A percentile compares a stretch with the other conserved stretches of the same genome.
These are phyloP conservation scores for Hemibagrus guttatus DNA, from an alignment of 2,797 vertebrate genomes.

Conservation along the genomic window DNA sequence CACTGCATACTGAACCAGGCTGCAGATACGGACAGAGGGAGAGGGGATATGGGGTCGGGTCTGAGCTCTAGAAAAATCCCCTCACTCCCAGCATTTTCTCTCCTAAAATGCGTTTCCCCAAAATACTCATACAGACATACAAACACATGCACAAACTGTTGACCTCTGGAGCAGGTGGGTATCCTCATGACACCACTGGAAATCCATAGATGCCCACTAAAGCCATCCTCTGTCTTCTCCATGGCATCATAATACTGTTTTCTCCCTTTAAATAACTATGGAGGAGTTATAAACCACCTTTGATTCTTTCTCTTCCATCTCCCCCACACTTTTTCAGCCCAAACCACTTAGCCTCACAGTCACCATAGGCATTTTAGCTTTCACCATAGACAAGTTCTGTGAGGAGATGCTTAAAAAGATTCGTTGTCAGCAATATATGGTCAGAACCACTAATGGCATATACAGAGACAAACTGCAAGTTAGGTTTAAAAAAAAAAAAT, in stretches of 20 bases:
- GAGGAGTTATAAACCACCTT: slow-evolving; percentile 60
- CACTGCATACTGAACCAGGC: slow-evolving; percentile 89
- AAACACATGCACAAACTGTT: slow-evolving; percentile 67
- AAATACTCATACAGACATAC: slow-evolving; percentile 65
- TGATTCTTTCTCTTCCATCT: slow-evolving; percentile 50
- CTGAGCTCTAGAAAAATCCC: slow-evolving; percentile 69
- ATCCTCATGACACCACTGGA: slow-evolving; percentile 73
- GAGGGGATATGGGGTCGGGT: slow-evolving; percentile 61
- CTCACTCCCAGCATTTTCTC: slow-evolving; percentile 61
- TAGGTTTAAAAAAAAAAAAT: neutral
- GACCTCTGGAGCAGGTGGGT: slow-evolving; percentile 69
- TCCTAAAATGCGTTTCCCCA: slow-evolving; percentile 58
- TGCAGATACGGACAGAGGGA: slow-evolving; percentile 65
- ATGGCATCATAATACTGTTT: slow-evolving; percentile 61
- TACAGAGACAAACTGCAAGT: slow-evolving; percentile 33
- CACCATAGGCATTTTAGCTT: slow-evolving; percentile 43
- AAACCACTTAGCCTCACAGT: slow-evolving; percentile 49
- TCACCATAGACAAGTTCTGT: slow-evolving; percentile 31
- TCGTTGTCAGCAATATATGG: slow-evolving; percentile 33
- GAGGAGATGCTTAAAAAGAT: slow-evolving; percentile 38
- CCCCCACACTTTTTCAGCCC: slow-evolving; percentile 63
- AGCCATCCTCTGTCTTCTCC: slow-evolving; percentile 59
- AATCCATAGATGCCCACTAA: slow-evolving; percentile 51
- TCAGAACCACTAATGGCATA: slow-evolving; percentile 57
- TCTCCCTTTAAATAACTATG: slow-evolving; percentile 70